Percentiles rank a stretch among this genome's conserved stretches.
phyloP scores from a whole-genome alignment of 30 jellyfish, hydroid and myxozoan genomes.

The Aurelia sp. region DNA sequence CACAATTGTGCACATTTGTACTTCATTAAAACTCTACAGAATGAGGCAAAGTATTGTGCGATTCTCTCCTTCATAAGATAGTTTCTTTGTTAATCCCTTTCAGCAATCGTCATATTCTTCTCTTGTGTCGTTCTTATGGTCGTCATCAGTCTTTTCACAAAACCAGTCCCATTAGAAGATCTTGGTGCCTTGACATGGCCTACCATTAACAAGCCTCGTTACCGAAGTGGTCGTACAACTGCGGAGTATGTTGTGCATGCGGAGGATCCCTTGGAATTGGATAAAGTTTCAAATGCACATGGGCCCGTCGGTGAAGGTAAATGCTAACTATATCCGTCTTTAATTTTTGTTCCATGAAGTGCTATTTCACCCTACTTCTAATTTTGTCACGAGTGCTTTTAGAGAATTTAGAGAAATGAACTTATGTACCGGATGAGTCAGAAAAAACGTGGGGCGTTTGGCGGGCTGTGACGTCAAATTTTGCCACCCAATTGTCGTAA shows the following conservation, averaged over 20 bases:
- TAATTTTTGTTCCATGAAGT: too few species aligned
- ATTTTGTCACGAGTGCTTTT: too few species aligned
- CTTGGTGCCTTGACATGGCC: conserved; percentile 97
- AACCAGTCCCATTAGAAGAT: conserved; percentile 81
- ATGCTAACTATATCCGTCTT: neutral
- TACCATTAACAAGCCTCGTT: conserved; percentile 43
- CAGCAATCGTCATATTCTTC: conserved; percentile 84
- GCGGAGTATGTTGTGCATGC: conserved; percentile 70
- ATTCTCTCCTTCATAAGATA: too few species aligned
- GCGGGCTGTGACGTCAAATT: too few species aligned
- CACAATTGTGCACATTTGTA: too few species aligned
- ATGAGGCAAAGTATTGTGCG: too few species aligned
- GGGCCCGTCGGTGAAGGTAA: conserved; percentile 62
- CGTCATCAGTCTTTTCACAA: conserved; percentile 72
- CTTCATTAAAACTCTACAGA: too few species aligned
- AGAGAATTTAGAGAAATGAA: too few species aligned
- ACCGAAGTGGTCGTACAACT: conserved; percentile 13
- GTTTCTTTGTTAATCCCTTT: neutral
- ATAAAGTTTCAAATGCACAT: conserved; percentile 35
- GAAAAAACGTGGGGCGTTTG: too few species aligned
- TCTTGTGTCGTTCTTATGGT: conserved; percentile 78
- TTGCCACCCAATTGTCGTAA: too few species aligned
- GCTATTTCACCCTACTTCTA: too few species aligned
- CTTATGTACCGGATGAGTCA: too few species aligned
- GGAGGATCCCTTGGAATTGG: conserved; percentile 2